phyloP scores from a whole-genome alignment of 2,888 invertebrate species.

The Epinotia nisella region DNA sequence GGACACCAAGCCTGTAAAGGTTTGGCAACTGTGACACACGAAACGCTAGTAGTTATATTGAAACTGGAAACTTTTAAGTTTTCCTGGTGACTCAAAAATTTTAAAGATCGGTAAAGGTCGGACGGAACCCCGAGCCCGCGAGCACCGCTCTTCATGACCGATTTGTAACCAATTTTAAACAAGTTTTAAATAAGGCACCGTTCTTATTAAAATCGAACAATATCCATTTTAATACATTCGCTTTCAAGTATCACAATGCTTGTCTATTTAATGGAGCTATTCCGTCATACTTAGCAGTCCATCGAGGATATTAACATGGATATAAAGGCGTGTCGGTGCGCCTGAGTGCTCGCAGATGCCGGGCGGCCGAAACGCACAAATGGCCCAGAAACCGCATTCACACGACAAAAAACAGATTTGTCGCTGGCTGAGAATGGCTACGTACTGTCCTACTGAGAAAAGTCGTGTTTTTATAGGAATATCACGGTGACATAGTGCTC shows the following conservation, averaged over 20 bases:
- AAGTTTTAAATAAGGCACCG: slow-evolving; percentile 27
- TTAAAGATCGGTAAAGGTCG: background rate
- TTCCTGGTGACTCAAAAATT: background rate
- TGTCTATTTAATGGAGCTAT: slow-evolving; percentile 24
- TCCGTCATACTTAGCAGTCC: slow-evolving; percentile 20
- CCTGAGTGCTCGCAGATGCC: slow-evolving; percentile 15
- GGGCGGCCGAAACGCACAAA: slow-evolving; percentile 43
- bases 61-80: too few relatives aligned
- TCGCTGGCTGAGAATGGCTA: slow-evolving; percentile 42
- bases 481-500: background rate
- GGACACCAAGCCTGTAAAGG: too few relatives aligned
- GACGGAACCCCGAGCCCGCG: background rate
- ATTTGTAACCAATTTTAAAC: slow-evolving; percentile 17
- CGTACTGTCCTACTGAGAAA: background rate
- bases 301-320: slow-evolving; percentile 15
- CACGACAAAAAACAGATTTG: slow-evolving; percentile 48
- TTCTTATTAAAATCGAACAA: slow-evolving; percentile 33
- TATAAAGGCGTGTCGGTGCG: background rate
- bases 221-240: slow-evolving; percentile 32
- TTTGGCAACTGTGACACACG: too few relatives aligned
- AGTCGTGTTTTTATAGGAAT: background rate
- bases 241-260: slow-evolving; percentile 34
- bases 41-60: too few relatives aligned
- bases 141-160: background rate
- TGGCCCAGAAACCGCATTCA: slow-evolving; percentile 70